Conservation (phyloP, 2,888 invertebrate species). For the Pseudococcus jackbeardsleyi region DNA sequence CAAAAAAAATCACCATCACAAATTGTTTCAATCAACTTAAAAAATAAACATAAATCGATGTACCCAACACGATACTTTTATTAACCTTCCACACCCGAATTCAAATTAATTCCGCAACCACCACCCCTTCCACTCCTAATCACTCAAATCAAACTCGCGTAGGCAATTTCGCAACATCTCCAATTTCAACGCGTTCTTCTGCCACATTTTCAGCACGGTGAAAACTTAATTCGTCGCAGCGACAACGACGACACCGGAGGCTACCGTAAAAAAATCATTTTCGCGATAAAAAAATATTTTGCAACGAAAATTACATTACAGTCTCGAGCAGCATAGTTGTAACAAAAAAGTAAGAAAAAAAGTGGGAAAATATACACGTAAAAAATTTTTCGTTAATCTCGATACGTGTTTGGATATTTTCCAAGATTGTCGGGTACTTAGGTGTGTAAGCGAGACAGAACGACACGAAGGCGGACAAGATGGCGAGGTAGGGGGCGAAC, state of each 20-base stretch:
- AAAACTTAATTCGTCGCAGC: not conserved
- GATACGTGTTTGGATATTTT: constrained; percentile 55
- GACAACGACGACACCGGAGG: not conserved
- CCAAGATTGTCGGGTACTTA: constrained; percentile 47
- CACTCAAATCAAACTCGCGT: not conserved
- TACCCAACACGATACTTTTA: too few species aligned
- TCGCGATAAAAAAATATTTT: not conserved
- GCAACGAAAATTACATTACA: constrained; percentile 7
- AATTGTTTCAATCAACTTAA: too few species aligned
- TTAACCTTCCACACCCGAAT: too few species aligned
- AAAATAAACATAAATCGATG: too few species aligned
- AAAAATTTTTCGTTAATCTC: constrained; percentile 46
- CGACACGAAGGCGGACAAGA: not conserved
- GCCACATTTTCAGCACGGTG: not conserved
- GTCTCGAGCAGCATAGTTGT: not conserved
- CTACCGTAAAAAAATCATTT: constrained; percentile 1
- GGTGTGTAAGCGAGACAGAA: not conserved
- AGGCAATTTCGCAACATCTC: not conserved
- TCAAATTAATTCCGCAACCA: too few species aligned
- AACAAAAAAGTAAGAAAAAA: not conserved
- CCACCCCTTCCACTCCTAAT: too few species aligned
- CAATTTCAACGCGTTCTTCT: not conserved
- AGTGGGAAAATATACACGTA: not conserved
- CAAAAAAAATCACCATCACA: too few species aligned
- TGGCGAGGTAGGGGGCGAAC: not conserved